Conservation (phyloP, 2,888 invertebrate genomes). For the Archips xylosteana region DNA sequence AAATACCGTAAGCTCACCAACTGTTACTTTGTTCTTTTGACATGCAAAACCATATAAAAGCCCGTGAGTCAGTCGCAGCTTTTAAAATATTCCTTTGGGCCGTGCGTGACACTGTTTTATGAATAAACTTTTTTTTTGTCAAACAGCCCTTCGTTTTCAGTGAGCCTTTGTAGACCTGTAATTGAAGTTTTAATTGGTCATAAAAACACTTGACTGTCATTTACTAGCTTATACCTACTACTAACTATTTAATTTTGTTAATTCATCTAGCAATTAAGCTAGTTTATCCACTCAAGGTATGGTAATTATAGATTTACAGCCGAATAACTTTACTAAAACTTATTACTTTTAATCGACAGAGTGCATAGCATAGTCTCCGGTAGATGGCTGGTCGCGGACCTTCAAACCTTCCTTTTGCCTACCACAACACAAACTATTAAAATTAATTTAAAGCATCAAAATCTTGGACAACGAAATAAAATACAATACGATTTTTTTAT, state of each 20-base stretch:
- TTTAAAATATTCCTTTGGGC: constrained; percentile 30
- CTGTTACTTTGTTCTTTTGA: constrained; percentile 21
- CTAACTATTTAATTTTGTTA: neutral
- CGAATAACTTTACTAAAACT: too few relatives aligned
- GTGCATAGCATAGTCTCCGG: too few relatives aligned
- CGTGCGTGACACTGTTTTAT: constrained; percentile 29
- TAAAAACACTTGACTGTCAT: neutral
- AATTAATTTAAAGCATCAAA: too few relatives aligned
- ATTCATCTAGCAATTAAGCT: neutral
- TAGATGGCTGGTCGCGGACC: too few relatives aligned
- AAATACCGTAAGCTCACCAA: constrained; percentile 23
- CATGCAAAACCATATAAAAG: constrained; percentile 27
- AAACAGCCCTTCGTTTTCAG: constrained; percentile 11
- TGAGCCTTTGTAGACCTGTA: neutral
- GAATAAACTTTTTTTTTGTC: constrained; percentile 27
- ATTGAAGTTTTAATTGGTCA: constrained; percentile 13
- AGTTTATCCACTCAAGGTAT: neutral
- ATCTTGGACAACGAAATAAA: too few relatives aligned
- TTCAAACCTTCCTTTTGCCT: too few relatives aligned
- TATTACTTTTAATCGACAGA: too few relatives aligned
- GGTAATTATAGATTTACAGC: neutral
- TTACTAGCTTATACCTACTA: neutral
- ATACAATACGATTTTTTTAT: too few relatives aligned
- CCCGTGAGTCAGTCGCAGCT: constrained; percentile 16
- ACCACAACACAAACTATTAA: too few relatives aligned